Base-by-base conservation (phyloP, 2,888 invertebrate genomes). In the Stenodema calcarata region DNA sequence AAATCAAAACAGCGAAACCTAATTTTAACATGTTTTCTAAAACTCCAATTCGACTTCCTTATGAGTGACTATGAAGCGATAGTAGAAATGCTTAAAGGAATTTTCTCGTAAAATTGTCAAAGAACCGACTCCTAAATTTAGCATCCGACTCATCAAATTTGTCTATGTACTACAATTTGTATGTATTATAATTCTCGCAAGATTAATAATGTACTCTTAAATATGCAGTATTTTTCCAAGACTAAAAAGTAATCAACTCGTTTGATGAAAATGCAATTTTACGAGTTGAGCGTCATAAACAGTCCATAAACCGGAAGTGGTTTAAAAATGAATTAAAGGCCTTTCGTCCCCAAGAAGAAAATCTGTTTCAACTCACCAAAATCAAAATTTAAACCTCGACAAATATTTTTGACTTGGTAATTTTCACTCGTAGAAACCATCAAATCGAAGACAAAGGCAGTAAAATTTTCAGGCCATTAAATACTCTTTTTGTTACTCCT, bases 51-150 rank as follows among this genome's bases (percentile, higher is more conserved):
- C 70, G 70, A 70, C 14, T 73, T 73, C 41, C 14, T 41, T 14
- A 73, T 41, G 73, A 73, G 35, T 73, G 16, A 16, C 80, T 80
- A 80, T 54, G 35, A 80, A 80, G 80, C 80, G 80, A 80, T 80
- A 73, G 79, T 50, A 80, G 47, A 80, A 50, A 80, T 80, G 80
- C 28, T 28, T 54, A 30, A 50, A 80, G 54, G 54, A 80, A 54
- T 54, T 30, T 27, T 30, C 44, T 44, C 75, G 18, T 23, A 78
- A 78, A 78, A 62, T 16, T 62, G 23, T 62, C 28, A 2, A 18
- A 73, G 73, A 78, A 78, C 44, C 42, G 78, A 78, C 18, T 78
- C 27, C 28, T 75, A 35, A 7, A 14, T 41, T 78, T 78, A 41
- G 47, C 44, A 44, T 78, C 27, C 44, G 47, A 78, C 78, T 23